A percentile compares a stretch with the other conserved stretches of the same genome.
Conservation (phyloP, 2,888 invertebrate species). For the Drosophila maculinotata region DNA sequence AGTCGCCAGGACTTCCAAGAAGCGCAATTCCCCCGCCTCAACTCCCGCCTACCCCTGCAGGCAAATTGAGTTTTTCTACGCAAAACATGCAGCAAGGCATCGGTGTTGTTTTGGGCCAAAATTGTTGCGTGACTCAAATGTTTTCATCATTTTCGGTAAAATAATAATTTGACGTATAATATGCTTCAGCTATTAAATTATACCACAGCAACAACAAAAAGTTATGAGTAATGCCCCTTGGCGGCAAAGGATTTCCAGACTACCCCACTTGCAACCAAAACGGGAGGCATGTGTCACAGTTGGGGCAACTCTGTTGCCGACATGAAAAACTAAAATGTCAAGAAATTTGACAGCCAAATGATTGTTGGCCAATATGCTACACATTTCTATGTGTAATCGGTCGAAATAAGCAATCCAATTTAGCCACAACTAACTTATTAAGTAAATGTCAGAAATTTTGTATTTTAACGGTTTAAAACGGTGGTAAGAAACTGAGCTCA, state of each 20-base stretch:
- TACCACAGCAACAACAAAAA: conserved; percentile 30
- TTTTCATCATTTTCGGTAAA: conserved; percentile 76
- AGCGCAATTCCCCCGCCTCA: conserved; percentile 7
- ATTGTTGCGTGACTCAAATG: conserved; percentile 79
- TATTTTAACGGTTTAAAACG: neutral
- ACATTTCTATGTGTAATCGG: conserved; percentile 10
- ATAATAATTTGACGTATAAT: conserved; percentile 68
- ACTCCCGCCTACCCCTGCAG: neutral
- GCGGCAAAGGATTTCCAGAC: conserved; percentile 31
- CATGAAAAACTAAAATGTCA: conserved; percentile 77
- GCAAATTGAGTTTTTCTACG: conserved; percentile 77
- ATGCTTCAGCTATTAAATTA: conserved; percentile 68
- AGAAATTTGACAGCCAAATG: conserved; percentile 78
- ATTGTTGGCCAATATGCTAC: conserved; percentile 65
- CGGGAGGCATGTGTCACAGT: conserved; percentile 33
- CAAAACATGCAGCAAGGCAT: conserved; percentile 50
- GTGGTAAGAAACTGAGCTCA: neutral
- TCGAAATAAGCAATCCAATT: conserved; percentile 32
- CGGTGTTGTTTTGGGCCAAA: conserved; percentile 35
- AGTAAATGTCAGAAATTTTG: neutral
- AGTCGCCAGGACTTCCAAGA: conserved; percentile 34
- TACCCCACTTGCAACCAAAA: neutral
- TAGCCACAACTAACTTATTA: conserved; percentile 1
- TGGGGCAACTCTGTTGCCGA: conserved; percentile 1
- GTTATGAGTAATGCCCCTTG: conserved; percentile 62